These are phyloP conservation scores for Drosophila mauritiana DNA, from an alignment of 1,140 invertebrate species.

Conservation along the genomic window DNA sequence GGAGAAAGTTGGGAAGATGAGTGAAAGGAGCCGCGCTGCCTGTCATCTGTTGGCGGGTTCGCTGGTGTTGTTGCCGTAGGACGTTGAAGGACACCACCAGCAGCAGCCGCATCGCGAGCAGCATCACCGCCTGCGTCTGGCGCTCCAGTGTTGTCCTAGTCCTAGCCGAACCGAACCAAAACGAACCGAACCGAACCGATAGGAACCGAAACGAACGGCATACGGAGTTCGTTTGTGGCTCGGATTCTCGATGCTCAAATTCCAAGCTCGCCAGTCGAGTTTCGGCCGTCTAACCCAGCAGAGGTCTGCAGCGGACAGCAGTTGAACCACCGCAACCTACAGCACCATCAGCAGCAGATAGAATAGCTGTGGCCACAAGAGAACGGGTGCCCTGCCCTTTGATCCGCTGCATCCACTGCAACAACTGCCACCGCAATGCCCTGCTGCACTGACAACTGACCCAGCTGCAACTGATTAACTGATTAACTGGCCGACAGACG, in stretches of 20 bases:
- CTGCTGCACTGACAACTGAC: constrained; percentile 25
- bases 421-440: constrained; percentile 28
- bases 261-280: constrained; percentile 68
- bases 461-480: constrained; percentile 25
- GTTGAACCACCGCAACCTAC: constrained; percentile 22
- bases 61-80: constrained; percentile 64
- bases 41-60: constrained; percentile 80
- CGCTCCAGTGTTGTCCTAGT: constrained; percentile 71
- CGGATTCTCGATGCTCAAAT: constrained; percentile 6
- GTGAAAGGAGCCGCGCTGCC: constrained; percentile 64
- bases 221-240: not conserved
- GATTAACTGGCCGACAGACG: constrained; percentile 38
- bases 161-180: constrained; percentile 51
- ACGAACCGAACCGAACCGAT: no score
- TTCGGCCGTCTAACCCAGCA: constrained; percentile 76
- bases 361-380: constrained; percentile 37
- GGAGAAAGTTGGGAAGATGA: constrained; percentile 56
- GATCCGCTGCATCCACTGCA: constrained; percentile 8
- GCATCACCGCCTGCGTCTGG: constrained; percentile 51
- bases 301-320: constrained; percentile 68
- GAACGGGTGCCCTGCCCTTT: constrained; percentile 18
- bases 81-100: constrained; percentile 78
- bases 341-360: constrained; percentile 32
- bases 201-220: not conserved
- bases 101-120: constrained; percentile 2